A percentile compares a stretch with the other conserved stretches of the same genome.
Evolutionary conservation across 1,140 invertebrate species (phyloP).

Genomic region (Caenorhabditis tropicalis): DNA sequence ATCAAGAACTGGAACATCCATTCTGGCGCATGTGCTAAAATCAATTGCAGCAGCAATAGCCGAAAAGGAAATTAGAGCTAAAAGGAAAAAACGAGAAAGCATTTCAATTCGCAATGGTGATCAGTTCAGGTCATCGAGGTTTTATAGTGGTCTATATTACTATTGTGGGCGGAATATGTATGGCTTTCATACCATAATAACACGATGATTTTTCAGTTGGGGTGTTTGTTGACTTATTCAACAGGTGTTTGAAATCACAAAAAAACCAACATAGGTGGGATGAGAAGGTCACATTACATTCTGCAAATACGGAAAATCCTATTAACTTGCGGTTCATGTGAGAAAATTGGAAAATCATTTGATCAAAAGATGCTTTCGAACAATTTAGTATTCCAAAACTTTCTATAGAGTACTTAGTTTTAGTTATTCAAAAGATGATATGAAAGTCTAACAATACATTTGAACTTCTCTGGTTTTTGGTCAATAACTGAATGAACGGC

Average conservation of each 20-base stretch:
- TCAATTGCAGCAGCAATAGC: neutral
- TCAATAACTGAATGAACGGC: neutral
- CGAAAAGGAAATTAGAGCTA: neutral
- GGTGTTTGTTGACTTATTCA: conserved; percentile 24
- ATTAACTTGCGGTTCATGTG: neutral
- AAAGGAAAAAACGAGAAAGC: neutral
- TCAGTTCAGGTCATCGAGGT: neutral
- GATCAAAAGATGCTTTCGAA: neutral
- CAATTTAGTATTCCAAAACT: no score
- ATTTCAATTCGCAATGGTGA: neutral
- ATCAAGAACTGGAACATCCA: conserved; percentile 41
- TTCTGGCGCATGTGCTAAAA: conserved; percentile 40
- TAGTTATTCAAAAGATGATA: no score
- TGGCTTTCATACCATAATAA: neutral
- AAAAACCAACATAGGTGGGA: neutral
- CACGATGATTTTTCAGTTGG: neutral
- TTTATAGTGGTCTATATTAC: neutral
- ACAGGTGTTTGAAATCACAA: conserved; percentile 13
- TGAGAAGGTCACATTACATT: conserved; percentile 24
- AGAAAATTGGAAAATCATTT: neutral
- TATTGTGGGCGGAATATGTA: neutral
- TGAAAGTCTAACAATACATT: neutral
- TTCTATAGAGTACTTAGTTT: no score
- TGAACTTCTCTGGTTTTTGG: neutral
- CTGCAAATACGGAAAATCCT: neutral